Evolutionary conservation across 2,888 invertebrate species (phyloP).

Genomic region (Himalopsyche japonica): DNA sequence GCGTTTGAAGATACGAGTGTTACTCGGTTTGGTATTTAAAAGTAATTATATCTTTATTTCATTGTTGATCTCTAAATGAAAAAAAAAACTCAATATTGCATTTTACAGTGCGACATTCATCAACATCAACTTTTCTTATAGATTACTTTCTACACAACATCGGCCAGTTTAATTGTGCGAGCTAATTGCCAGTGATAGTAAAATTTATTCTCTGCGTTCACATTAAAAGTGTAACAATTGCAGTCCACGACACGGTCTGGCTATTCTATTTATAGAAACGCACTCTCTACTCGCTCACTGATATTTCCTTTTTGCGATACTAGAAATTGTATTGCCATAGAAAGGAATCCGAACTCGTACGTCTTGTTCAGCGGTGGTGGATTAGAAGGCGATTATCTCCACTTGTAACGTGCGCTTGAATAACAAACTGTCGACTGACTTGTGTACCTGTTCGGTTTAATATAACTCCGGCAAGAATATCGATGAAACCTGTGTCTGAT

Average conservation of each 20-base stretch:
- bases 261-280: conserved; percentile 37
- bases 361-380: background rate
- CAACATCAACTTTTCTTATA: background rate
- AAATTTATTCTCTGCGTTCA: conserved; percentile 7
- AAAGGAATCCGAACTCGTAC: conserved; percentile 21
- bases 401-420: background rate
- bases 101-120: background rate
- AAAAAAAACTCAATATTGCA: background rate
- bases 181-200: conserved; percentile 25
- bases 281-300: conserved; percentile 24
- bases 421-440: background rate
- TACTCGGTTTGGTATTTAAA: no score
- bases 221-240: conserved; percentile 22
- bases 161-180: conserved; percentile 3
- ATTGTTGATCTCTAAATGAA: background rate
- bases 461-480: no score
- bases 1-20: no score
- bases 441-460: no score
- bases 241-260: conserved; percentile 20
- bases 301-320: conserved; percentile 32
- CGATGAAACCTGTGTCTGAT: no score
- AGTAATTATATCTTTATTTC: background rate
- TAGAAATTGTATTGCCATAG: conserved; percentile 30
- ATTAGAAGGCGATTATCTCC: conserved; percentile 1
- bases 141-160: background rate